Evolutionary conservation across 1,140 invertebrate genomes (phyloP), one percentile per base, ranked within the genome.

Genomic region (Pararge aegeria): DNA sequence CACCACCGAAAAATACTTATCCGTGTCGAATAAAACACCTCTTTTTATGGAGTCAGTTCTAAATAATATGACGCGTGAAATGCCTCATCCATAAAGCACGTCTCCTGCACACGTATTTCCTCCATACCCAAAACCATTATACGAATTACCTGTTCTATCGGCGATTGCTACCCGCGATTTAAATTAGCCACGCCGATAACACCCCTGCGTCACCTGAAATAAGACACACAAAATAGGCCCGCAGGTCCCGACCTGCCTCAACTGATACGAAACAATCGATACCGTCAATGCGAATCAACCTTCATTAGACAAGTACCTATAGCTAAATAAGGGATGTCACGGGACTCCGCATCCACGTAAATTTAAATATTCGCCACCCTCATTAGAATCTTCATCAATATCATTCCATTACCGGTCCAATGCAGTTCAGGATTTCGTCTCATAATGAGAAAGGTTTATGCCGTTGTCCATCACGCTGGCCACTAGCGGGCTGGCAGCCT

Each of bases 181-280:
- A 49, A 50, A 50, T 57, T 15, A 40, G 37, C 5, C 27, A 53
- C 13, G 40, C 27, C 16, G 30, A 34, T 53, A 16, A 40, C 57
- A 27, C 27, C 50, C 29, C 42, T 52, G 53, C 16, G 42, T 60
- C 29, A 13, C 37, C 13, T 13, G 24, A 3, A 7, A 34, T 44
- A 60, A 37, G 42, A 53, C 9, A 49, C 29, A 53, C 20, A 53
- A 60, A 42, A 42, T 42, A 18, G 10, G 38, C 16, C 5, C n/a
- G 48, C 13, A 18, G 48, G 37, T 13, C 48, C 38, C 50, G 57
- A 60, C 57, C 57, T 60, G 29, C 57, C 50, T 60, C 40, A 60
- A 60, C 57, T 48, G 49, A 30, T 51, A 44, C 13, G 50, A 60
- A 59, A 60, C 57, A 60, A 60, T 60, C 57, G 57, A 60, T 60